Evolutionary conservation across 2,113 vertebrate genomes (phyloP), one percentile per base, ranked within the genome.

Genomic region (Tetraodon nigroviridis): DNA sequence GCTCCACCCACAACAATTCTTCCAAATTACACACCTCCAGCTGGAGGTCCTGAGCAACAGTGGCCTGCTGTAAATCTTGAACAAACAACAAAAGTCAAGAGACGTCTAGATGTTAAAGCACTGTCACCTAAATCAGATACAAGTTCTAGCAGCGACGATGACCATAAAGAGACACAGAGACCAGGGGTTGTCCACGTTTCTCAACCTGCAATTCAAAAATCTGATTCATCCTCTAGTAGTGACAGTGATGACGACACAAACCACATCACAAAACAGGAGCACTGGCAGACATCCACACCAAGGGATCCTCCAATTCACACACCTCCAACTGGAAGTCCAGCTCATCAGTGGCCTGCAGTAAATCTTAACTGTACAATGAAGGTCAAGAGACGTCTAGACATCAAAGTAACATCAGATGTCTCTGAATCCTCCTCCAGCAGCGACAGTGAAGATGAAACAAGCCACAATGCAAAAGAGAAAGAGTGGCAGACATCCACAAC

Each of bases 391-490:
- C 42, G 24, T 50, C 15, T 76, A 1, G 67, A 62, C 50, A 51
- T 66, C 37, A 69, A 70, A 53, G 21, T 17, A 37, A 8, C 16
- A 51, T 53, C 48, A 22, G 6, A 17, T 24, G 37, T 11, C 0
- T 51, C 62, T 37, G 47, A 66, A 40, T 59, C 56, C 19, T 80
- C 67, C 54, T 65, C 59, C 14, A 70, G 60, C 27, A 73, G 70
- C 69, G 75, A 65, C 3, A 75, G 64, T 11, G 64, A 71, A 7
- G 48, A 61, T 17, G 42, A 67, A 37, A 37, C 29, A 44, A 7
- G 17, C 4, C 17, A 19, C n/a, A 18, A 8, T 10, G 10, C n/a
- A 18, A 22, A 2, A 19, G 8, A 37, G 11, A 12, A 37, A 8
- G 5, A 3, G 7, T 27, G 24, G 24, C 24, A 27, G 24, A 27